Evolutionary conservation across 2,113 vertebrate species (phyloP).

Genomic region (Myotis davidii): DNA sequence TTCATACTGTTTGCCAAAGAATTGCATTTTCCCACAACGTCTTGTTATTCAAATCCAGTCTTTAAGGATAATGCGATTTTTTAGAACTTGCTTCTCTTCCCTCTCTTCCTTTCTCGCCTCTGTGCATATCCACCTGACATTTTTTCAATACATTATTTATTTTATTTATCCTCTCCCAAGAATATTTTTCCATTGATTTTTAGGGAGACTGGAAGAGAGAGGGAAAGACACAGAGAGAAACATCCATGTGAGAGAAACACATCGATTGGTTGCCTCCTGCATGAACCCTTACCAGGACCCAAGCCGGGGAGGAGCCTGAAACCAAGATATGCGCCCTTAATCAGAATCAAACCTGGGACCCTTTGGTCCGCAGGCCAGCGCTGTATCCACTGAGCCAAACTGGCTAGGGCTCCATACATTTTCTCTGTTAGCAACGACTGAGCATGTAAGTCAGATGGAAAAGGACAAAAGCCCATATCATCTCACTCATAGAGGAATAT

Average conservation of each 20-base stretch:
- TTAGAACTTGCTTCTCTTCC: neutral
- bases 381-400: too few relatives aligned
- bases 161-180: too few relatives aligned
- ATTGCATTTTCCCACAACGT: neutral
- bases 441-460: neutral
- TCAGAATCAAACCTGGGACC: too few relatives aligned
- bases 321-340: too few relatives aligned
- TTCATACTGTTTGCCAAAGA: neutral
- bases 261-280: too few relatives aligned
- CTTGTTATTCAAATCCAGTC: neutral
- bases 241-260: too few relatives aligned
- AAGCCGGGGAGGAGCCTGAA: too few relatives aligned
- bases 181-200: too few relatives aligned
- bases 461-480: neutral
- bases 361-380: too few relatives aligned
- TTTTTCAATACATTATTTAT: neutral
- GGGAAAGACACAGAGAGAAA: too few relatives aligned
- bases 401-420: neutral
- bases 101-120: neutral
- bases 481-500: neutral
- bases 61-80: neutral
- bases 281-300: too few relatives aligned
- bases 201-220: too few relatives aligned
- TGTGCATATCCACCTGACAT: neutral
- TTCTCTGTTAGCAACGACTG: neutral